Base-by-base conservation (phyloP, 2,113 vertebrate species). In the Corythornis madagascariensis region DNA sequence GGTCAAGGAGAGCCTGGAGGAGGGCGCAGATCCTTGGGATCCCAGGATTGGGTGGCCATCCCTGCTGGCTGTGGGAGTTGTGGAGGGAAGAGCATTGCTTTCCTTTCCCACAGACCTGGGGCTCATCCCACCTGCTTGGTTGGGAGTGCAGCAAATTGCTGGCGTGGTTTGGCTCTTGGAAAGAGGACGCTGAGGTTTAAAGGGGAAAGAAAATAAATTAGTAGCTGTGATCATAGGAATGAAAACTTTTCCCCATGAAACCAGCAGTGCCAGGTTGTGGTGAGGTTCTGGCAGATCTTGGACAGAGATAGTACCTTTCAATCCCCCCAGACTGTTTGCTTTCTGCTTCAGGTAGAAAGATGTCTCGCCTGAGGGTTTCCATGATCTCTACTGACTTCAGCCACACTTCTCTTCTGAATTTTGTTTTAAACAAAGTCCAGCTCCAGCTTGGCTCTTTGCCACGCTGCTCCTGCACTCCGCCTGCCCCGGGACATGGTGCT, bases 401-500 rank as follows among this genome's bases (percentile, higher is more conserved):
- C 78, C 63, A 47, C 19, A 0, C 64, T 65, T 78, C 53, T 64
- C 13, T 52, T 21, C 55, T 31, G 7, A 50, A 31, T 38, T 92
- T 81, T 18, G 16, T 35, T 71, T 71, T 9, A 31, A 45, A 47
- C 31, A 13, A 60, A 55, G 8, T 38, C 82, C 50, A 14, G 1
- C 38, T 86, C 63, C 42, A 35, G 31, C 53, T 86, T 35, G 10
- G 40, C 14, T 40, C 75, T 83, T 61, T 19, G 24, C 79, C 6
- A 0, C 1, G 19, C 66, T 17, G 3, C 35, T 79, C 71, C 75
- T 16, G 13, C 74, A 31, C 90, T 65, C 47, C 0, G 1, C 69
- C 57, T 26, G 40, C 7, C 33, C 0, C 0, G 2, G 75, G 25
- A 21, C 4, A 1, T 42, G 0, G 0, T 5, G 10, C 33, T 64